Conservation (phyloP, 2,888 invertebrate species). For the Leptopilina drosophilae region DNA sequence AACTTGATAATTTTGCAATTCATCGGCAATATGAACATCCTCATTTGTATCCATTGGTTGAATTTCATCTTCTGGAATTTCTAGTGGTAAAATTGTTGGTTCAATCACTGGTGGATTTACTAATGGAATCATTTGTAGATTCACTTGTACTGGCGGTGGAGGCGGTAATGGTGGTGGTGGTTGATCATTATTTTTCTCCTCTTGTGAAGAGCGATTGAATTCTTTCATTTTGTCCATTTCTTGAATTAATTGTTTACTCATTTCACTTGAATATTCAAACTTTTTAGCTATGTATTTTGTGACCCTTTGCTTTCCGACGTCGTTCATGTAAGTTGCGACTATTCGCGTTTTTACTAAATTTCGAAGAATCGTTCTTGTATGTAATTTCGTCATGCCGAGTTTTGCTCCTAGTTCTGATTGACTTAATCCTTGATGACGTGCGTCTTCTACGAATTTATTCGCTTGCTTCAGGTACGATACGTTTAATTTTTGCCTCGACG, state of each 20-base stretch:
- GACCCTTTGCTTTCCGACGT: conserved; percentile 80
- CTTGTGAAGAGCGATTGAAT: conserved; percentile 58
- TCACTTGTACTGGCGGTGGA: not conserved
- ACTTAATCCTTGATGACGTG: conserved; percentile 79
- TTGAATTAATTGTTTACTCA: conserved; percentile 68
- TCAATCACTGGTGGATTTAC: not conserved
- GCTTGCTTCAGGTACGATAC: conserved; percentile 77
- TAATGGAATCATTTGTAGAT: not conserved
- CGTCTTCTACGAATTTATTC: conserved; percentile 77
- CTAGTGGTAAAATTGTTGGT: conserved; percentile 1
- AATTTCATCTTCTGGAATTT: conserved; percentile 12
- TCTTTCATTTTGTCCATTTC: conserved; percentile 73
- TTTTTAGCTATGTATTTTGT: conserved; percentile 76
- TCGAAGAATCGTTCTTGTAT: conserved; percentile 77
- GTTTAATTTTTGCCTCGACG: conserved; percentile 66
- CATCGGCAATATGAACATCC: conserved; percentile 16
- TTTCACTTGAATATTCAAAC: conserved; percentile 67
- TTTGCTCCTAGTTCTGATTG: conserved; percentile 75
- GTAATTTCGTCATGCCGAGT: conserved; percentile 77
- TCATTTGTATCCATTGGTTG: conserved; percentile 14
- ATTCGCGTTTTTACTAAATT: conserved; percentile 75
- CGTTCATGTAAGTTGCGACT: conserved; percentile 79
- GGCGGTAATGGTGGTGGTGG: not conserved
- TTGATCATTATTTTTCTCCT: conserved; percentile 41
- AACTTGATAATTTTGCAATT: conserved; percentile 33